These are phyloP conservation scores for Epinephelus moara DNA, from an alignment of 2,113 vertebrate species.

Conservation along the genomic window DNA sequence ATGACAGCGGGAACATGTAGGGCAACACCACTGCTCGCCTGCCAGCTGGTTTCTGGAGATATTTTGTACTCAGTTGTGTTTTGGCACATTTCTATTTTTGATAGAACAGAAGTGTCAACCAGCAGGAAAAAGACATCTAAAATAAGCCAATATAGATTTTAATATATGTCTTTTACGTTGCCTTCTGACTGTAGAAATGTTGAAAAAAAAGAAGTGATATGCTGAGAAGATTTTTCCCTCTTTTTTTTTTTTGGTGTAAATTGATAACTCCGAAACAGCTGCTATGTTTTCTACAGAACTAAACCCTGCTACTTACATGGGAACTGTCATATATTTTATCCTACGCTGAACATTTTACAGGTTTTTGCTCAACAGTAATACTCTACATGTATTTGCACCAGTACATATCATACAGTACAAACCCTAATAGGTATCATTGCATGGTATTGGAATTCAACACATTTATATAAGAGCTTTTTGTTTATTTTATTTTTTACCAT, in stretches of 20 bases:
- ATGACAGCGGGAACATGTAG: slow-evolving; percentile 69
- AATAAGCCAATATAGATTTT: slow-evolving; percentile 65
- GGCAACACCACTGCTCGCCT: slow-evolving; percentile 79
- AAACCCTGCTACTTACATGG: slow-evolving; percentile 53
- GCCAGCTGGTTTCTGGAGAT: slow-evolving; percentile 89
- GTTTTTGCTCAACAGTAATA: slow-evolving; percentile 46
- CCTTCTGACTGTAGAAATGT: slow-evolving; percentile 48
- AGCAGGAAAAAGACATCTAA: slow-evolving; percentile 37
- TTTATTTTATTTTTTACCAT: slow-evolving; percentile 59
- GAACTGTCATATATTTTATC: slow-evolving; percentile 55
- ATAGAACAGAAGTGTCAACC: slow-evolving; percentile 52
- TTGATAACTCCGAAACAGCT: slow-evolving; percentile 62
- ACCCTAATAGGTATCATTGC: slow-evolving; percentile 63
- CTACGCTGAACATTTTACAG: slow-evolving; percentile 38
- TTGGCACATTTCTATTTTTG: slow-evolving; percentile 42
- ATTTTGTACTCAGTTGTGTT: slow-evolving; percentile 74
- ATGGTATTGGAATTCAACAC: slow-evolving; percentile 72
- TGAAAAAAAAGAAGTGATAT: slow-evolving; percentile 29
- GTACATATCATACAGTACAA: slow-evolving; percentile 61
- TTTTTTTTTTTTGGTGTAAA: slow-evolving; percentile 53
- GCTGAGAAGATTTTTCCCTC: slow-evolving; percentile 19
- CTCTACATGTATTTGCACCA: slow-evolving; percentile 69
- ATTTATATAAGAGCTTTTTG: slow-evolving; percentile 47
- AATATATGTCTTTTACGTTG: slow-evolving; percentile 75
- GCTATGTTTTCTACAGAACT: slow-evolving; percentile 74